These are phyloP conservation scores for Sycophaga agraensis DNA, from an alignment of 1,140 invertebrate genomes.

Conservation along the genomic window DNA sequence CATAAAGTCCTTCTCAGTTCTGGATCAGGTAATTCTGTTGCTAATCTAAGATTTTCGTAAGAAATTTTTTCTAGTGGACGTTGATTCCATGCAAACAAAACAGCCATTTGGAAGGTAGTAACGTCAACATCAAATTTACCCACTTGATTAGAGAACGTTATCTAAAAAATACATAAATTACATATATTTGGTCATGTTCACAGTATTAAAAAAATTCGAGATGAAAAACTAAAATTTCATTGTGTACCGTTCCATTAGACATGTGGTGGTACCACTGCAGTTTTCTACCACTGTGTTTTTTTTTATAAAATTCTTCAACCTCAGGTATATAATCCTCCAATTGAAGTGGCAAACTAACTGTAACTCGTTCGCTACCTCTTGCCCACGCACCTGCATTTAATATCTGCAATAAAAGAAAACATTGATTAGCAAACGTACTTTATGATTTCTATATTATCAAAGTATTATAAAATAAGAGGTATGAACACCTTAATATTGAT, in stretches of 20 bases:
- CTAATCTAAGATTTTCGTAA: slow-evolving; percentile 92
- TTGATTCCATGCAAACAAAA: slow-evolving; percentile 99
- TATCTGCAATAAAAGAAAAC: slow-evolving; percentile 62
- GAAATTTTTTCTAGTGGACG: slow-evolving; percentile 86
- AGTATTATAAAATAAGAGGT: too few relatives aligned
- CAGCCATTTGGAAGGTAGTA: slow-evolving; percentile 99
- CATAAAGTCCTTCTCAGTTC: slow-evolving; percentile 95
- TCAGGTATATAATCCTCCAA: slow-evolving; percentile 98
- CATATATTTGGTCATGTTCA: slow-evolving; percentile 2
- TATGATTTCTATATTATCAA: too few relatives aligned
- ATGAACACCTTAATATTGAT: slow-evolving; percentile 73
- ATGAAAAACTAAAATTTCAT: background rate
- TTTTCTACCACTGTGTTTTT: slow-evolving; percentile 97
- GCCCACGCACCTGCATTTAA: slow-evolving; percentile 98
- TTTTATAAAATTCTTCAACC: slow-evolving; percentile 92
- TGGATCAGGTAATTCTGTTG: slow-evolving; percentile 94
- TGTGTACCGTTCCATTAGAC: slow-evolving; percentile 90
- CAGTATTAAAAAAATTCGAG: background rate
- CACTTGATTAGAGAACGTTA: slow-evolving; percentile 91
- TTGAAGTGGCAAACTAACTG: slow-evolving; percentile 94
- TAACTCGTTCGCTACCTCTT: slow-evolving; percentile 87
- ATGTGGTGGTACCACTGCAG: slow-evolving; percentile 99
- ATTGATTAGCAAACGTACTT: too few relatives aligned
- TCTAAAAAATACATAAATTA: slow-evolving; percentile 57
- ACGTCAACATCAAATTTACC: slow-evolving; percentile 98